Evolutionary conservation across 2,888 invertebrate genomes (phyloP), one percentile per base, ranked within the genome.

Genomic region (Campoletis raptor): DNA sequence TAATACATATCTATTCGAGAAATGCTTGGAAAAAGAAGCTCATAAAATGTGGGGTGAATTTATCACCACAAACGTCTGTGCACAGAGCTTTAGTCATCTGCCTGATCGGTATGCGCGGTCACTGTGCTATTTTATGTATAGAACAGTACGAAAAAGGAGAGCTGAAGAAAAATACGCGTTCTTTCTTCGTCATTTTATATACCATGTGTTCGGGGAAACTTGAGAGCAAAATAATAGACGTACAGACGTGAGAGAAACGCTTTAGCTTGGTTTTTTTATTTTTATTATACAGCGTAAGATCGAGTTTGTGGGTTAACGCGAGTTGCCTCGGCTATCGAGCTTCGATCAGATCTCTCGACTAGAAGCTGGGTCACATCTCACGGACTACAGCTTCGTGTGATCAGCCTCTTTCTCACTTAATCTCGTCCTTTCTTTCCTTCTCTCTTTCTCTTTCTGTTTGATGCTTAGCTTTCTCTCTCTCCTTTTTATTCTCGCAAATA

Each of bases 221-320:
- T 12, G 54, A 45, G n/a, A 67, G 61, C 30, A 10, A 74, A 74
- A 74, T 57, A 78, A 80, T 70, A 30, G 48, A 70, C 30, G 40
- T 24, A 73, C 12, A 18, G 52, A 81, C 66, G 52, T 21, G 69
- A 48, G 74, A n/a, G 57, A 80, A 79, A 73, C 37, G 45, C 36
- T 61, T 77, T 12, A 15, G 61, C 61, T 61, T 61, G 24, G 5
- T 2, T 52, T 18, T 52, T 52, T 61, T 61, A 15, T 15, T 61
- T 30, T 61, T 24, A 45, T 67, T 42, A 54, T 40, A 81, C 45
- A 37, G 64, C 48, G 72, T 85, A 36, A 78, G 84, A 84, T 73
- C 80, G 81, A 83, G 87, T 83, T 87, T 86, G 83, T 83, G 76
- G 86, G 85, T 87, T 87, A 86, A 87, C 78, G 72, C 42, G 77